phyloP scores from a whole-genome alignment of 1,140 invertebrate species.

The Drosophila azteca region DNA sequence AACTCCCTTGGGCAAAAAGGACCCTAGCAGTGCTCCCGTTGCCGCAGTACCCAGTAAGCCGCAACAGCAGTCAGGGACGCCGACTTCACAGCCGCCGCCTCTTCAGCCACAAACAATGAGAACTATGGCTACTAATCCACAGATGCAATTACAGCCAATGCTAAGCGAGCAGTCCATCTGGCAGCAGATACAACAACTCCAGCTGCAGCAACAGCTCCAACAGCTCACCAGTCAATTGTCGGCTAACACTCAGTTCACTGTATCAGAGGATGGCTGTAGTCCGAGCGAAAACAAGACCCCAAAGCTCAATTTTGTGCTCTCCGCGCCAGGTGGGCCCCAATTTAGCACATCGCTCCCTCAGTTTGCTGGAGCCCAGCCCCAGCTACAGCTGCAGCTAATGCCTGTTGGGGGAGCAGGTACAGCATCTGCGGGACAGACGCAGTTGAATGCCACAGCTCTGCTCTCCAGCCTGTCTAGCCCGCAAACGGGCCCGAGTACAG shows the following conservation, averaged over 20 bases:
- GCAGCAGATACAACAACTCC: constrained; percentile 67
- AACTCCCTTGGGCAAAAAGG: constrained; percentile 75
- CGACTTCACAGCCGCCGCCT: constrained; percentile 24
- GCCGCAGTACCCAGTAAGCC: not conserved
- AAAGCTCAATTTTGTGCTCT: constrained; percentile 83
- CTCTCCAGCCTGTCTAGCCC: constrained; percentile 51
- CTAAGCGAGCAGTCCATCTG: constrained; percentile 52
- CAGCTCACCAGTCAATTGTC: constrained; percentile 64
- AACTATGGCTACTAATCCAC: constrained; percentile 10
- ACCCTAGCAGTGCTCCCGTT: constrained; percentile 2
- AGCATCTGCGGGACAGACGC: constrained; percentile 17
- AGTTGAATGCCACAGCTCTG: constrained; percentile 64
- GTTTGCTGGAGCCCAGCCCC: constrained; percentile 49
- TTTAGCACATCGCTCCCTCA: constrained; percentile 22
- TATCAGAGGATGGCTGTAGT: constrained; percentile 34
- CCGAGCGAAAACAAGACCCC: constrained; percentile 81
- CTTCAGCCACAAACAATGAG: constrained; percentile 42
- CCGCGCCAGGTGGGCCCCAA: constrained; percentile 52
- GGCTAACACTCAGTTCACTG: constrained; percentile 39
- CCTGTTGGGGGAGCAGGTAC: constrained; percentile 38
- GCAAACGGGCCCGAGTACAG: constrained; percentile 13
- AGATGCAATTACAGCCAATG: constrained; percentile 62
- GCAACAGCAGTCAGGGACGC: constrained; percentile 7
- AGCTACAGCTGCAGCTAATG: constrained; percentile 82
- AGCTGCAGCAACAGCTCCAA: constrained; percentile 64